Percentiles rank a stretch among this genome's conserved stretches.
phyloP scores from a whole-genome alignment of 2,888 invertebrate species.

The Liopterus haemorrhoidalis region DNA sequence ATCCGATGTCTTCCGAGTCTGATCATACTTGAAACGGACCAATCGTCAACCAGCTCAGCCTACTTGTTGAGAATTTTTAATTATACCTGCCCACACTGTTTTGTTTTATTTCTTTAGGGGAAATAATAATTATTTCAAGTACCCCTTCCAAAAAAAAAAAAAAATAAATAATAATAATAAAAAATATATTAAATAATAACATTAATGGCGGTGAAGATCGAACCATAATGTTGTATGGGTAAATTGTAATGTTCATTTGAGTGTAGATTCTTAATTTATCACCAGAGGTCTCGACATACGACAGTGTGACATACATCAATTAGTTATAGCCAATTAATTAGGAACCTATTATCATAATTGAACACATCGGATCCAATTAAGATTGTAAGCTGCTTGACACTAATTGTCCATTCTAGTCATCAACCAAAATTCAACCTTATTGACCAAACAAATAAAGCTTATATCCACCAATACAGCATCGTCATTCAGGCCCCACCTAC shows the following conservation, averaged over 20 bases:
- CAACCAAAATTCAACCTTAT: slow-evolving; percentile 34
- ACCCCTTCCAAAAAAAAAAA: background rate
- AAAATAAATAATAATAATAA: slow-evolving; percentile 2
- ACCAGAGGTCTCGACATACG: slow-evolving; percentile 14
- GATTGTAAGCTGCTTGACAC: slow-evolving; percentile 45
- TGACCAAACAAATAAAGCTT: slow-evolving; percentile 27
- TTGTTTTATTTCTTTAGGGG: slow-evolving; percentile 41
- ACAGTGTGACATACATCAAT: slow-evolving; percentile 27
- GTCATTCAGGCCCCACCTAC: slow-evolving; percentile 34
- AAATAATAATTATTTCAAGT: slow-evolving; percentile 1
- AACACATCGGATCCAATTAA: slow-evolving; percentile 48
- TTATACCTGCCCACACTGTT: slow-evolving; percentile 45
- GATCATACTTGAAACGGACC: slow-evolving; percentile 16
- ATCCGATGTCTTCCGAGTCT: slow-evolving; percentile 11
- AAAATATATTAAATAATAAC: slow-evolving; percentile 5
- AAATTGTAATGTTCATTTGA: too few species aligned
- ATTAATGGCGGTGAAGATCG: slow-evolving; percentile 2
- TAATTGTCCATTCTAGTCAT: slow-evolving; percentile 36
- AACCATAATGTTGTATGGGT: slow-evolving; percentile 9
- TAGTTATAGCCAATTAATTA: slow-evolving; percentile 45
- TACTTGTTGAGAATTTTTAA: slow-evolving; percentile 44
- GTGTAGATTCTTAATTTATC: too few species aligned
- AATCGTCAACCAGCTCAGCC: slow-evolving; percentile 36
- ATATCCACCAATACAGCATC: slow-evolving; percentile 28
- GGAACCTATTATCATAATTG: slow-evolving; percentile 46